Evolutionary conservation across 2,888 invertebrate species (phyloP).

Genomic region (Parapristionchus giblindavisi): DNA sequence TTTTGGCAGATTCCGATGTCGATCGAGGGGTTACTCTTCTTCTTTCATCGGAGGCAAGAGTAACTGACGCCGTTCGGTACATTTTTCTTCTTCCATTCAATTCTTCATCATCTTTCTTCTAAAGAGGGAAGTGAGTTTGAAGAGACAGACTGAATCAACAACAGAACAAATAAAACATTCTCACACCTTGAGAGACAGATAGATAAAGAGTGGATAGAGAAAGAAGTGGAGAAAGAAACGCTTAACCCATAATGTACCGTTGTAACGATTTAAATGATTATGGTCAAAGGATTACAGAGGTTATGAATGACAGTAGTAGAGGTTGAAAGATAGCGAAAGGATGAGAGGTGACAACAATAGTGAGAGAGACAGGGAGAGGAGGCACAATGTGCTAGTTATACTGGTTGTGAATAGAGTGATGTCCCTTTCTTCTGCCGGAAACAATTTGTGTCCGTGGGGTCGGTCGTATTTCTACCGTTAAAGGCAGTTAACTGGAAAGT

Average conservation of each 20-base stretch:
- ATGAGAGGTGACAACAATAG: no score
- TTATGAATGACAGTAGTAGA: no score
- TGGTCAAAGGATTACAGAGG: no score
- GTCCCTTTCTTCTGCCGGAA: constrained; percentile 12
- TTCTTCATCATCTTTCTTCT: background rate
- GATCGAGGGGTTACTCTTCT: background rate
- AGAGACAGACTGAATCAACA: background rate
- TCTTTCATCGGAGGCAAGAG: background rate
- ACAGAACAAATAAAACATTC: background rate
- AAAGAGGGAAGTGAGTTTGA: no score
- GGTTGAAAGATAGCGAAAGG: no score
- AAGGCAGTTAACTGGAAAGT: constrained; percentile 13
- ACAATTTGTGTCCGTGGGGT: constrained; percentile 34
- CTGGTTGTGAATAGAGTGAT: constrained; percentile 36
- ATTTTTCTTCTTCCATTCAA: no score
- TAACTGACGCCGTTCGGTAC: background rate
- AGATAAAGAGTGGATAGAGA: constrained; percentile 12
- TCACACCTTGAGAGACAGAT: background rate
- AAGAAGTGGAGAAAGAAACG: no score
- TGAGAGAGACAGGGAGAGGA: no score
- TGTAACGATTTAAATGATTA: no score
- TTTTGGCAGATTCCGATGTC: constrained; percentile 10
- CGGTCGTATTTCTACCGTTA: no score
- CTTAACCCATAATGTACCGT: no score
- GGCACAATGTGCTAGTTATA: constrained; percentile 33